These are phyloP conservation scores for Sciaenops ocellatus DNA, from an alignment of 2,797 vertebrate species.

Conservation along the genomic window DNA sequence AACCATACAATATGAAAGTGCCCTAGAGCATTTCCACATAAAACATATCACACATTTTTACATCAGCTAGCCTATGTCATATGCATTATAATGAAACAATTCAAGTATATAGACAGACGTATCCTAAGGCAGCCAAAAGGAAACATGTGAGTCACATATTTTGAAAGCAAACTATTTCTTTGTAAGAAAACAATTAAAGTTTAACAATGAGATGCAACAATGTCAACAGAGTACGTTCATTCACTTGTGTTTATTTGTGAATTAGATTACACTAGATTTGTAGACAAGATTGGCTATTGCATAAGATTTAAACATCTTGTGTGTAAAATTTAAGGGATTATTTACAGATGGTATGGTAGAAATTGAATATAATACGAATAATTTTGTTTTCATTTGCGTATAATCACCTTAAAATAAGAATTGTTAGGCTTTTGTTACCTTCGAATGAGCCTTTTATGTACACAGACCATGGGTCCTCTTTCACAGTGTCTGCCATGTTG, in stretches of 20 bases:
- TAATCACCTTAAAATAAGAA: no score
- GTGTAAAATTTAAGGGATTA: no score
- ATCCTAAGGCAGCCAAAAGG: not conserved
- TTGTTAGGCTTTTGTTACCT: no score
- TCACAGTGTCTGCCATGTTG: no score
- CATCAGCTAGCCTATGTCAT: constrained; percentile 5
- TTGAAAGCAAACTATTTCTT: not conserved
- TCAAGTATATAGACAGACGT: constrained; percentile 23
- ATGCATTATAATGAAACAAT: constrained; percentile 17
- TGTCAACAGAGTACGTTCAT: not conserved
- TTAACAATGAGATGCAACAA: not conserved
- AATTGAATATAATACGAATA: no score
- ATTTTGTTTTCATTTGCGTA: no score
- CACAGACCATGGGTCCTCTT: no score
- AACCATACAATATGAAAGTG: constrained; percentile 21
- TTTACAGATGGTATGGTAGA: no score
- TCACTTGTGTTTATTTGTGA: not conserved
- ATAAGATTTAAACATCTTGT: not conserved
- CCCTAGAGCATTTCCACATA: constrained; percentile 23
- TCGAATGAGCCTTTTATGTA: no score
- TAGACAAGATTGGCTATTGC: not conserved
- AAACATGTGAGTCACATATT: not conserved
- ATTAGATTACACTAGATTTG: not conserved
- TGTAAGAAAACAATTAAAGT: not conserved
- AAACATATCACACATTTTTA: constrained; percentile 11